Percentiles rank a stretch among this genome's conserved stretches.
phyloP scores from a whole-genome alignment of 30 jellyfish, hydroid and myxozoan genomes.

The Clytia hemisphaerica region DNA sequence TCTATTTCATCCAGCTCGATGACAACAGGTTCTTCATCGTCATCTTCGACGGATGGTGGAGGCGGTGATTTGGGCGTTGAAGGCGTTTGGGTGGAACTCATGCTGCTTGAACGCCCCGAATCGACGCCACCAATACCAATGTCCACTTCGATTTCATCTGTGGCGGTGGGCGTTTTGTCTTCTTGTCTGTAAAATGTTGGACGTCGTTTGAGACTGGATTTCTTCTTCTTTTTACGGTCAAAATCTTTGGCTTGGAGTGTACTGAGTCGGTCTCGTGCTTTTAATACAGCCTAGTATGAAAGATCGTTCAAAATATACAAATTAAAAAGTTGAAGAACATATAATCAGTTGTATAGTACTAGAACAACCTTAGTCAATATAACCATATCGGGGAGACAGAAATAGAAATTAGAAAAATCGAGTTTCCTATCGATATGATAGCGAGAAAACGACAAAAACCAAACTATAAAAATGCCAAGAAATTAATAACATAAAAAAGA shows the following conservation, averaged over 20 bases:
- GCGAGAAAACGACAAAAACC: no score
- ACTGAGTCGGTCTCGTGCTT: conserved; percentile 70
- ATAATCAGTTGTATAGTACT: no score
- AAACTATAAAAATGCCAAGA: no score
- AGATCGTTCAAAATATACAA: not conserved
- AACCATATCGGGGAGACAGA: no score
- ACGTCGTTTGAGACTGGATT: not conserved
- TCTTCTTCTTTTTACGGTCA: not conserved
- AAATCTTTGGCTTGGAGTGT: conserved; percentile 14
- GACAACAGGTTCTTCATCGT: no score
- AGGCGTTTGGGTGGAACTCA: not conserved
- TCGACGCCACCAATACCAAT: not conserved
- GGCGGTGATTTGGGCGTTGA: not conserved
- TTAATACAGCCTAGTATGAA: conserved; percentile 57
- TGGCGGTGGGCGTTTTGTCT: no score
- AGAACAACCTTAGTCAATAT: no score
- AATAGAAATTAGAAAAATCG: no score
- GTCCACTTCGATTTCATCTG: not conserved
- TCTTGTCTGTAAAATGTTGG: conserved; percentile 15
- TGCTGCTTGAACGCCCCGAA: not conserved
- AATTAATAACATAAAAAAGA: no score
- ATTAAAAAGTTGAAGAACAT: no score
- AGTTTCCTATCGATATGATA: no score
- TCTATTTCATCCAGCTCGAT: no score
- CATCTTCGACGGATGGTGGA: conserved; percentile 4